Evolutionary conservation across 2,888 invertebrate genomes (phyloP), one percentile per base, ranked within the genome.

Genomic region (Drosophila siamana): DNA sequence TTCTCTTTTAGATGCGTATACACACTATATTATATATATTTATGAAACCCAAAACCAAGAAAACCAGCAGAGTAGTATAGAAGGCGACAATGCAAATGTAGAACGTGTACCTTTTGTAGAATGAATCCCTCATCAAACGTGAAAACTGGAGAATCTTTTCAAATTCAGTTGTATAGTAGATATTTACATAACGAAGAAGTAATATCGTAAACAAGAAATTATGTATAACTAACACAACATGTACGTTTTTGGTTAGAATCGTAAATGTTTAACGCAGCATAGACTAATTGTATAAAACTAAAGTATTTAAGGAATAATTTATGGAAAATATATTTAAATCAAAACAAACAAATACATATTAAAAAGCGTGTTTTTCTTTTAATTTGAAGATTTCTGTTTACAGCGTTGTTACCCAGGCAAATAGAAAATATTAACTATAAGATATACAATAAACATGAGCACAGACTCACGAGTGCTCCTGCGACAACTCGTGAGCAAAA

Each of bases 281-380:
- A 83, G 86, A 72, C 79, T 83, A 83, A 83, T 83, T 83, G 81
- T 83, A 79, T 77, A 83, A 84, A 86, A 63, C 67, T 63, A 68
- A 78, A 66, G 61, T 84, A 86, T 70, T 74, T 83, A 83, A 86
- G 86, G 59, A 81, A 81, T 84, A 79, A 83, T 78, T 83, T 83
- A 83, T 86, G 74, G 51, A 76, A 86, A 84, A 61, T 65, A 70
- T 62, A 69, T 73, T 47, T 51, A 56, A 70, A 33, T 33, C 33
- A 33, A 70, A 67, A 57, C 11, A 51, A 55, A 55, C n/a, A 46
- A n/a, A 16, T 24, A 24, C 9, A 48, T 0, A 15, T 19, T 41
- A 16, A 6, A n/a, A 11, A 38, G 38, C 28, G 5, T 7, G 41
- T 52, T 36, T 13, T 7, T 16, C 48, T 38, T 26, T 28, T 4